Conservation (phyloP, 2,797 vertebrate genomes). For the Propithecus perrieri region DNA sequence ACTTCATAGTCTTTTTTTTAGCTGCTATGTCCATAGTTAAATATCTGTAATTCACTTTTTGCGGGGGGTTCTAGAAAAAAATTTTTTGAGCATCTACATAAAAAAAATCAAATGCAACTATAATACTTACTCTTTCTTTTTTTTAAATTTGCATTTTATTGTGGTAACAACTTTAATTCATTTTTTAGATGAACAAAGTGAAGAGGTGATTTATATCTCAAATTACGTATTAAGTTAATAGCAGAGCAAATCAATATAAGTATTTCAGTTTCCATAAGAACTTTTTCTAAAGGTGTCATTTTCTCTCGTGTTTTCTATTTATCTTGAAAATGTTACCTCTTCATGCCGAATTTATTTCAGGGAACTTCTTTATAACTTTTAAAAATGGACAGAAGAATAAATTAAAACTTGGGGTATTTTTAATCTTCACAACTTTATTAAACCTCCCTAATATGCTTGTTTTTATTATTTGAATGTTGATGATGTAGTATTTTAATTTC, state of each 20-base stretch:
- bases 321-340: not conserved
- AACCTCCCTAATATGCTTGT: not conserved
- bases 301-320: not conserved
- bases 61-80: not conserved
- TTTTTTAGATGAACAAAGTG: not conserved
- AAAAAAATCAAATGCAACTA: not conserved
- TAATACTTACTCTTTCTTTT: not conserved
- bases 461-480: not conserved
- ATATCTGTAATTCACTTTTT: not conserved
- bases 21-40: not conserved
- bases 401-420: conserved; percentile 1
- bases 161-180: not conserved
- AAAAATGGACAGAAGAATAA: not conserved
- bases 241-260: not conserved
- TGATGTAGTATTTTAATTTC: not conserved
- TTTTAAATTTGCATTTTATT: not conserved
- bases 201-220: not conserved
- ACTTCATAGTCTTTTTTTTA: not conserved
- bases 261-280: not conserved
- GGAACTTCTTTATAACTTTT: not conserved
- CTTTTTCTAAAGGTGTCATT: not conserved
- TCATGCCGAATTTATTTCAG: not conserved
- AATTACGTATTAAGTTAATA: not conserved
- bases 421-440: not conserved
- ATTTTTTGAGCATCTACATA: not conserved